A percentile compares a stretch with the other conserved stretches of the same genome.
These are phyloP conservation scores for Centrocercus urophasianus DNA, from an alignment of 2,113 vertebrate genomes.

Conservation along the genomic window DNA sequence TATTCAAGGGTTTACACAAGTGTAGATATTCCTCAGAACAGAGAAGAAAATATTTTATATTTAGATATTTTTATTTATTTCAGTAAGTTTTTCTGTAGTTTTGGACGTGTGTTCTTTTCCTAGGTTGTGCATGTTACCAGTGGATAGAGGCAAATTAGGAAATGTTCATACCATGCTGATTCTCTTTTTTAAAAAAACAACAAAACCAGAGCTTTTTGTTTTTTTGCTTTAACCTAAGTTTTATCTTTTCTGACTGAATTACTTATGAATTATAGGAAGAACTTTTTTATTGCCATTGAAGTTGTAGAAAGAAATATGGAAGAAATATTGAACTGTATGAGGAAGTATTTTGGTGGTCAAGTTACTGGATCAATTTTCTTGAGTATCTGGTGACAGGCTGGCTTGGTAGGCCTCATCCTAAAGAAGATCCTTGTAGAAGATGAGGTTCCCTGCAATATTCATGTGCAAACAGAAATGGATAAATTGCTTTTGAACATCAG, in stretches of 20 bases:
- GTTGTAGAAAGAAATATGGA: background rate
- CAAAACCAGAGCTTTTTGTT: background rate
- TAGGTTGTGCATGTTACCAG: background rate
- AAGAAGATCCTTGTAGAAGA: background rate
- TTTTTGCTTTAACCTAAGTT: background rate
- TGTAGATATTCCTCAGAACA: background rate
- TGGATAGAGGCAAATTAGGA: background rate
- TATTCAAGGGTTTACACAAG: background rate
- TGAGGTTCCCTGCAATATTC: background rate
- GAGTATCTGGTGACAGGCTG: background rate
- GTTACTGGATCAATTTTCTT: background rate
- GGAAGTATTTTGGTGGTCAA: background rate
- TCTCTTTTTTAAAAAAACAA: background rate
- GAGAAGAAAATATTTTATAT: background rate
- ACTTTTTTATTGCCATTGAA: background rate
- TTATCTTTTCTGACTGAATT: background rate
- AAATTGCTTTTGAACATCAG: background rate
- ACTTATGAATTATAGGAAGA: background rate
- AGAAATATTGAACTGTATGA: background rate
- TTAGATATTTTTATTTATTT: background rate
- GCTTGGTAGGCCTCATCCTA: no score
- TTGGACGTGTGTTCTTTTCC: background rate
- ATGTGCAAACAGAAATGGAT: background rate
- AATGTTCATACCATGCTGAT: background rate
- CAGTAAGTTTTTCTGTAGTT: background rate